phyloP scores from a whole-genome alignment of 2,113 vertebrate species.

The Theristicus caerulescens region DNA sequence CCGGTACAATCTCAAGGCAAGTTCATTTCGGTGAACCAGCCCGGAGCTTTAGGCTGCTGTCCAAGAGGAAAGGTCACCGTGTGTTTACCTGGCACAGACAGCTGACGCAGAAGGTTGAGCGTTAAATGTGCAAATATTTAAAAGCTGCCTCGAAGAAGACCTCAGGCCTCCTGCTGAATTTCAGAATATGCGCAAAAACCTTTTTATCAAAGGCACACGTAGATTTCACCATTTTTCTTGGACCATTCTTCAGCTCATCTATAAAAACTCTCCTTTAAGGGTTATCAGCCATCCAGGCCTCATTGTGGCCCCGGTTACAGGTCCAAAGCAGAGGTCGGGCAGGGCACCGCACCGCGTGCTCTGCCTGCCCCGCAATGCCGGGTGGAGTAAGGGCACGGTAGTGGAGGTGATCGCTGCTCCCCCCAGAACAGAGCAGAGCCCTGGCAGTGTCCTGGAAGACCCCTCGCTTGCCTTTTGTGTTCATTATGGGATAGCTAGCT shows the following conservation, averaged over 20 bases:
- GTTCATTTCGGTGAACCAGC: background rate
- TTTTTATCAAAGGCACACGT: background rate
- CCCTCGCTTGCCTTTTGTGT: background rate
- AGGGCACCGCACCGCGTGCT: rapidly evolving
- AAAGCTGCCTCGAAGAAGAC: background rate
- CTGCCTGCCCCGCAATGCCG: background rate
- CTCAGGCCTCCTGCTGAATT: background rate
- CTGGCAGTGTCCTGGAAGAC: too few relatives aligned
- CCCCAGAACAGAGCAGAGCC: background rate
- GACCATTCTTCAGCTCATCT: background rate
- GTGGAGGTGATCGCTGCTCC: background rate
- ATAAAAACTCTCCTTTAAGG: background rate
- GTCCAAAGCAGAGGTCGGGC: background rate
- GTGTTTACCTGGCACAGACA: background rate
- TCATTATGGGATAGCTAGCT: background rate
- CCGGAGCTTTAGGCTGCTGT: background rate
- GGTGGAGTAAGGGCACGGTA: background rate
- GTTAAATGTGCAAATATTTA: background rate
- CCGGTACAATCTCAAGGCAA: background rate
- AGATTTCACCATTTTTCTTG: background rate
- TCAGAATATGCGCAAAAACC: background rate
- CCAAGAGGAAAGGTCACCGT: background rate
- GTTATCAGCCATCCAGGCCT: background rate
- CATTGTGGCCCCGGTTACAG: background rate
- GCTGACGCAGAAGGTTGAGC: background rate